phyloP scores from a whole-genome alignment of 37 sponge, comb jelly and placozoan genomes.

The Ephydatia muelleri region DNA sequence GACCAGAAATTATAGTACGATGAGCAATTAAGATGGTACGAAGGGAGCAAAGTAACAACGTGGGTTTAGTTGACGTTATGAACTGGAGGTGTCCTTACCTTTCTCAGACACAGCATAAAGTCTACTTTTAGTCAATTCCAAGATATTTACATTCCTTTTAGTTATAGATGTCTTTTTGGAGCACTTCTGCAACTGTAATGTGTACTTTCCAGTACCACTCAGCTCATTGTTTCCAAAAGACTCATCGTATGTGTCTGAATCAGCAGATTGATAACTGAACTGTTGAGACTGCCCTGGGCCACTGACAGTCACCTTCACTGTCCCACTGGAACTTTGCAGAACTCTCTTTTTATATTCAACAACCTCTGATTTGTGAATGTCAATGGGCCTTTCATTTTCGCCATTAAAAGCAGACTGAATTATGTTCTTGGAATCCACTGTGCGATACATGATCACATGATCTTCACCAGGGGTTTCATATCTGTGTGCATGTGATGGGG shows the following conservation, averaged over 20 bases:
- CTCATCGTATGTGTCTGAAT: not conserved
- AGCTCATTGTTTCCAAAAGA: not conserved
- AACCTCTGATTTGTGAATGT: not conserved
- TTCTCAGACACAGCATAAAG: not conserved
- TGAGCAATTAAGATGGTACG: no score
- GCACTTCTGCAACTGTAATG: not conserved
- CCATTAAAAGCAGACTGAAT: not conserved
- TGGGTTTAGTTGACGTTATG: no score
- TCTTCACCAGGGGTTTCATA: not conserved
- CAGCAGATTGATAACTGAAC: not conserved
- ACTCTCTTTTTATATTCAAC: not conserved
- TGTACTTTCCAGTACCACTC: not conserved
- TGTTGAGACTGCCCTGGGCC: not conserved
- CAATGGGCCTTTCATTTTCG: not conserved
- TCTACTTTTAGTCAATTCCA: not conserved
- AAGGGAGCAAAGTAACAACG: no score
- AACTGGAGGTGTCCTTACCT: no score
- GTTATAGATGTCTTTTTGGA: not conserved
- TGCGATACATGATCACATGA: not conserved
- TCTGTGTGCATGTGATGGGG: not conserved
- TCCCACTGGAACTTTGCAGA: not conserved
- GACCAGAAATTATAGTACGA: no score
- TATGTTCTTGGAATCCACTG: not conserved
- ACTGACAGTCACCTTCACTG: not conserved
- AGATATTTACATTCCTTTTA: not conserved